Conservation (phyloP, 1,140 invertebrate species). For the Ganaspis sp. region DNA sequence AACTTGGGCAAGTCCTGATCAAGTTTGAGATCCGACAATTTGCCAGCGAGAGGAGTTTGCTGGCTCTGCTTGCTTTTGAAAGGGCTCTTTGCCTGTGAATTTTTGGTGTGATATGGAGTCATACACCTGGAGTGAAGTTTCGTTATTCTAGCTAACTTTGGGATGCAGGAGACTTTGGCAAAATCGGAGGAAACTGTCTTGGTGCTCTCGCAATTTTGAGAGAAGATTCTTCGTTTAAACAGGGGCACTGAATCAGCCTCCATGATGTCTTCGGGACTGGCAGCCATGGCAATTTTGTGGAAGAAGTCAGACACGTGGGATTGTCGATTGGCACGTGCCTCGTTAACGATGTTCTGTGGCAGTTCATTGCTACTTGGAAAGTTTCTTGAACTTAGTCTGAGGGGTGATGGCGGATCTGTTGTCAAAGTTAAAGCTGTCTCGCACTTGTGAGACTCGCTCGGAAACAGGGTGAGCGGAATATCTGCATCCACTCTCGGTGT, state of each 20-base stretch:
- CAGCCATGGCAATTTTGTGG: constrained; percentile 76
- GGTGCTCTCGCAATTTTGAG: constrained; percentile 50
- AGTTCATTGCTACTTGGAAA: constrained; percentile 64
- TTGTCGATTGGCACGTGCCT: constrained; percentile 69
- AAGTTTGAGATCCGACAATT: constrained; percentile 64
- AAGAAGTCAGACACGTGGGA: constrained; percentile 77
- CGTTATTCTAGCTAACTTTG: constrained; percentile 68
- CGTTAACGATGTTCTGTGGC: constrained; percentile 68
- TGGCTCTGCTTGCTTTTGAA: constrained; percentile 53
- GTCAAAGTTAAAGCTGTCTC: constrained; percentile 62
- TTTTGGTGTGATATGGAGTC: constrained; percentile 68
- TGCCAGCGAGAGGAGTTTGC: constrained; percentile 67
- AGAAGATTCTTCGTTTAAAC: constrained; percentile 52
- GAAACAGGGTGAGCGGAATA: constrained; percentile 65
- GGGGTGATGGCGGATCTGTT: constrained; percentile 57
- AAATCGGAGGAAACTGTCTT: constrained; percentile 40
- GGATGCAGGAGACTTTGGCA: constrained; percentile 50
- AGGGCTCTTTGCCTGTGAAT: constrained; percentile 44
- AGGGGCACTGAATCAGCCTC: constrained; percentile 68
- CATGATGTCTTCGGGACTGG: constrained; percentile 75
- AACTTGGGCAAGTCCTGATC: constrained; percentile 70
- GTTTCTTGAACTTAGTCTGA: constrained; percentile 49
- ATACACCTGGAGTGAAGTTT: constrained; percentile 66
- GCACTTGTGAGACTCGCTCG: background rate
- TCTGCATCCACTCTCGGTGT: constrained; percentile 72